Base-by-base conservation (phyloP, 2,113 vertebrate species). In the Psittacus erithacus region DNA sequence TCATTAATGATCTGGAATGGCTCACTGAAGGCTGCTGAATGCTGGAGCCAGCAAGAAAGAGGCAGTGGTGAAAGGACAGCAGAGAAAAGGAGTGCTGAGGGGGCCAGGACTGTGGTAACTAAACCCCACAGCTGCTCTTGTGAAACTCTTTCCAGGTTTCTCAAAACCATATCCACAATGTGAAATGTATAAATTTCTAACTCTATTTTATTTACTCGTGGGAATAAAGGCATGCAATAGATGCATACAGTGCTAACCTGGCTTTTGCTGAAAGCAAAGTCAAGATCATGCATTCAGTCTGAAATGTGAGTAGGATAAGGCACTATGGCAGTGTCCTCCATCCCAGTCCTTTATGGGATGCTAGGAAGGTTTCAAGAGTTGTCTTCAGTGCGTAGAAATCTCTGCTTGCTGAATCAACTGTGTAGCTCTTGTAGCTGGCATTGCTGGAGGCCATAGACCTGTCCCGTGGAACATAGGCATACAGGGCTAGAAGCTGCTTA, bases 301-400 rank as follows among this genome's bases (percentile, higher is more conserved):
- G 38, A 38, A 67, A 11, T n/a, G 22, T 44, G 50, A 73, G 18
- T 16, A 7, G 28, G 79, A 59, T 8, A 60, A 29, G 13, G 33
- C 38, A 12, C 38, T 65, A 2, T 12, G 19, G 33, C 14, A 1
- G 3, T 73, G 23, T 50, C 10, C 0, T 2, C 38, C 28, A 65
- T 20, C 44, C 28, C 50, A n/a, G 23, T 27, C 10, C n/a, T 74
- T 73, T 31, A 46, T 0, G 1, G 20, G 6, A 22, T 60, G 7
- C 11, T 39, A 52, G 33, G 13, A 67, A n/a, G 19, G 4, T 39
- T 28, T 6, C 57, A 35, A 84, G 49, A 64, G 7, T 11, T 29
- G 19, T 46, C 33, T 73, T 52, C 38, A 46, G 28, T n/a, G 22
- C 6, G 27, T 50, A 29, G 38, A 44, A 65, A 73, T 9, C 27